phyloP scores from a whole-genome alignment of 2,888 invertebrate species.

The Eremobia ochroleuca region DNA sequence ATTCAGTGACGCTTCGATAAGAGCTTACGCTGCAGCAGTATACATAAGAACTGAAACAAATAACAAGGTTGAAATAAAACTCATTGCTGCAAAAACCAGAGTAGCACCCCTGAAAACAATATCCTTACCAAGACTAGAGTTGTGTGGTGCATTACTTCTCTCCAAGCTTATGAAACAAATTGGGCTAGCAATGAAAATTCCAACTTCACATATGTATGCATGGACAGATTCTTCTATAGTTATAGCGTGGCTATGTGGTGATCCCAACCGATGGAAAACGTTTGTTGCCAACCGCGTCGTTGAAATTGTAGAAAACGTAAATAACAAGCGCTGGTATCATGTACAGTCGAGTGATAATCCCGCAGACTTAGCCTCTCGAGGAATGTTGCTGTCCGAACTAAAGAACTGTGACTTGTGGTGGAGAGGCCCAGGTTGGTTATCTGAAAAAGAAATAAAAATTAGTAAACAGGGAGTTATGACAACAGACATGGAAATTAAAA shows the following conservation, averaged over 20 bases:
- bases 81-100: background rate
- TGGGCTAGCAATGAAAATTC: background rate
- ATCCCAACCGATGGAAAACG: background rate
- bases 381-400: background rate
- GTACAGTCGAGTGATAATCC: background rate
- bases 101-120: background rate
- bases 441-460: background rate
- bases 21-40: background rate
- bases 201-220: background rate
- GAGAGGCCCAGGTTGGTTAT: background rate
- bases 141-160: conserved; percentile 2
- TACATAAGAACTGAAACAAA: background rate
- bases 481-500: background rate
- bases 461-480: background rate
- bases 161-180: background rate
- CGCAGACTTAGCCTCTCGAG: background rate
- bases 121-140: background rate
- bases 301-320: background rate
- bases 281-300: background rate
- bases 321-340: background rate
- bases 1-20: background rate
- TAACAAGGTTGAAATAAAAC: background rate
- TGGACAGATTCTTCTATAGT: background rate
- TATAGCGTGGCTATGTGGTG: background rate
- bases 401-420: background rate